phyloP scores from a whole-genome alignment of 2,888 invertebrate species.

The Orthosia gothica region DNA sequence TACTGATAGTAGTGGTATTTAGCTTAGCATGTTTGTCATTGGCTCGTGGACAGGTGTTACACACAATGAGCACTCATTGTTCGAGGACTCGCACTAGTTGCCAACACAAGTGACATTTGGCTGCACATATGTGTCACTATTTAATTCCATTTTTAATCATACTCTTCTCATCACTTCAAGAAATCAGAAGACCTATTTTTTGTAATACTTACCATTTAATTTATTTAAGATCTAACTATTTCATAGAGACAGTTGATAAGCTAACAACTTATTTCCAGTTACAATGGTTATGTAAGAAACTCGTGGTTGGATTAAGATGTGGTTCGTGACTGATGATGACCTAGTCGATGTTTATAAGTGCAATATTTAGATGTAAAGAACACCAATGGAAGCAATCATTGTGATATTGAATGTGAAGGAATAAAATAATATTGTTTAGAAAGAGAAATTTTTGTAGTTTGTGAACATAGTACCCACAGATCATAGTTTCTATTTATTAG shows the following conservation, averaged over 20 bases:
- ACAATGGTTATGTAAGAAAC: slow-evolving; percentile 55
- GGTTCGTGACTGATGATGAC: slow-evolving; percentile 68
- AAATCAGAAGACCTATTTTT: slow-evolving; percentile 68
- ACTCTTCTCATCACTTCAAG: slow-evolving; percentile 54
- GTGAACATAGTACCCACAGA: slow-evolving; percentile 50
- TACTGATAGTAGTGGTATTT: slow-evolving; percentile 73
- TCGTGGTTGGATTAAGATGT: slow-evolving; percentile 57
- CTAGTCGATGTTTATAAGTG: slow-evolving; percentile 75
- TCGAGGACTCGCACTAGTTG: slow-evolving; percentile 76
- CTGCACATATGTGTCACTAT: slow-evolving; percentile 83
- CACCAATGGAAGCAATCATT: slow-evolving; percentile 83
- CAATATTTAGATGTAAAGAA: slow-evolving; percentile 76
- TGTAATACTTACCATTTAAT: slow-evolving; percentile 50
- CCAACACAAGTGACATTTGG: slow-evolving; percentile 83
- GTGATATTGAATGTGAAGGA: slow-evolving; percentile 82
- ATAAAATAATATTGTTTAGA: slow-evolving; percentile 69
- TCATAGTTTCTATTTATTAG: slow-evolving; percentile 59
- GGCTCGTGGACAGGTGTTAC: slow-evolving; percentile 77
- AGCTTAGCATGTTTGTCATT: slow-evolving; percentile 80
- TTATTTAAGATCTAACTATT: slow-evolving; percentile 53
- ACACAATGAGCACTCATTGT: slow-evolving; percentile 80
- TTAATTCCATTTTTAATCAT: slow-evolving; percentile 70
- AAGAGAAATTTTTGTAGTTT: slow-evolving; percentile 56
- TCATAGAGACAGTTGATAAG: slow-evolving; percentile 36
- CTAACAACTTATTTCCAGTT: slow-evolving; percentile 55